Evolutionary conservation across 1,140 invertebrate species (phyloP), one percentile per base, ranked within the genome.

Genomic region (Pachypeltis micranthus): DNA sequence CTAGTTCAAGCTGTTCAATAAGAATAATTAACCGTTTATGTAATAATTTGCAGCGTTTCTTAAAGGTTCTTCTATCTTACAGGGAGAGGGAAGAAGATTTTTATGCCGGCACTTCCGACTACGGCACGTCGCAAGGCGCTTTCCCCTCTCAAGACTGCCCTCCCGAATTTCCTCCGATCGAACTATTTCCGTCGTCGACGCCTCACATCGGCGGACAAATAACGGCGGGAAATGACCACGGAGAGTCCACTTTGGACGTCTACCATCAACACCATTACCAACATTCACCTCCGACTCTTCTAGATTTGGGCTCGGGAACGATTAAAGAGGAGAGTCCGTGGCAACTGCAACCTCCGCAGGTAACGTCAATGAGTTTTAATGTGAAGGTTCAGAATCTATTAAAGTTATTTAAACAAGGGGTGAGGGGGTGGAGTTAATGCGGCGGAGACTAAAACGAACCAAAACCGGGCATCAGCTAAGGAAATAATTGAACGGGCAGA

Each of bases 181-280:
- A 87, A 67, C 76, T 86, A n/a, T 87, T 87, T 69, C 85, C 87
- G 67, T 84, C 85, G 0, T 85, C 87, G 69, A 84, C 23, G 24
- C 16, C 16, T 31, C 12, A 58, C 61, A 2, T 14, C 51, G 24
- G 39, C 80, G 21, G 0, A 67, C 79, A 2, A 78, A 79, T 24
- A 26, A 16, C 34, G 19, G 62, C 23, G 2, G 26, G n/a, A 24
- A n/a, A n/a, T n/a, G n/a, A n/a, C n/a, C n/a, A n/a, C n/a, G n/a
- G n/a, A n/a, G n/a, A n/a, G n/a, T 24, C 29, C 34, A 39, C 28
- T 1, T 63, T 58, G 24, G 69, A 39, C 31, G 7, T 10, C 7
- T 10, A 51, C 47, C 19, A 4, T 4, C 47, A 51, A 3, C 21
- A 51, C 7, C 19, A 51, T 21, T n/a, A n/a, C n/a, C 47, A 51